Conservation (phyloP, 2,113 vertebrate genomes). For the Onychorhynchus coronatus region DNA sequence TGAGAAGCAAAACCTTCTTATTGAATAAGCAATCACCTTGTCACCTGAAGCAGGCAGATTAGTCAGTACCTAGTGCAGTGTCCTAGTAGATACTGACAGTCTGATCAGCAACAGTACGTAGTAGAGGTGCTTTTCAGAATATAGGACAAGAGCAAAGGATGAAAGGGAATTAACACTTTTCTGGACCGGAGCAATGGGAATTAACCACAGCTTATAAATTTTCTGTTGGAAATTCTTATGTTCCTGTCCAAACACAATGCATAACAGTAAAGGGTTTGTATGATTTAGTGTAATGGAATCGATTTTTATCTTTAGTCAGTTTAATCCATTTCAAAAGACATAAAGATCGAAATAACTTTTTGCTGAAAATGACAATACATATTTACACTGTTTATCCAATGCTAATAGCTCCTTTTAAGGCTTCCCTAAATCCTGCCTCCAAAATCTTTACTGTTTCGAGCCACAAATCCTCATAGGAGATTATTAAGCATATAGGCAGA, state of each 20-base stretch:
- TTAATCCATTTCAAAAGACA: neutral
- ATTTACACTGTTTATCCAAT: neutral
- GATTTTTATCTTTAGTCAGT: neutral
- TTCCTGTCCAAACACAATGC: neutral
- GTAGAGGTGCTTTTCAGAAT: neutral
- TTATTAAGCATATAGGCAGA: conserved; percentile 31
- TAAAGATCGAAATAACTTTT: neutral
- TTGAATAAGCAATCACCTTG: neutral
- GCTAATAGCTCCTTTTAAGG: neutral
- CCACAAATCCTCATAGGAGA: neutral
- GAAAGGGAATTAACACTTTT: neutral
- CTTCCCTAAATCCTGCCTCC: neutral
- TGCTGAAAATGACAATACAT: neutral
- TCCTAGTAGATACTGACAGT: neutral
- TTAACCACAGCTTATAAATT: neutral
- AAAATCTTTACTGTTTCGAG: neutral
- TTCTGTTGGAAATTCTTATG: neutral
- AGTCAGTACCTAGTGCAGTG: neutral
- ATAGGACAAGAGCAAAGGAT: neutral
- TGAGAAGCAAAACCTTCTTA: neutral
- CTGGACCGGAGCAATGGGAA: neutral
- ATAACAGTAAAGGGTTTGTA: neutral
- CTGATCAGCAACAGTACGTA: fast-evolving
- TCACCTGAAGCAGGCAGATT: neutral
- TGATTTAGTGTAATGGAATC: neutral